Base-by-base conservation (phyloP, 1,140 invertebrate species). In the Streblospio benedicti region DNA sequence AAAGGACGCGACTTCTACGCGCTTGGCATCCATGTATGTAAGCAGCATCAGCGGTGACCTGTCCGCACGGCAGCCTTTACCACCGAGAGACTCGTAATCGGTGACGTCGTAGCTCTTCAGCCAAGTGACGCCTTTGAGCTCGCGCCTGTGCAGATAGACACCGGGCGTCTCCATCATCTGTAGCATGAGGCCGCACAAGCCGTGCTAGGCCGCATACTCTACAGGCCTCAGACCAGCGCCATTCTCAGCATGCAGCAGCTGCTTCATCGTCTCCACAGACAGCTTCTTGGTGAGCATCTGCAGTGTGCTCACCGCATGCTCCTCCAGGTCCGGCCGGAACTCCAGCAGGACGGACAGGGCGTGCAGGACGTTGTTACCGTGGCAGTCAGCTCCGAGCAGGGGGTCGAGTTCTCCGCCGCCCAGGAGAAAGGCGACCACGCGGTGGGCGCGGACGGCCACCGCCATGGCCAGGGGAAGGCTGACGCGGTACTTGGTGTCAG, bases 31-130 rank as follows among this genome's bases (percentile, higher is more conserved):
- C n/a, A 47, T 12, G 2, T 18, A 23, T 16, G 44, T 12, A 5
- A 57, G 27, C 41, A 57, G 47, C 9, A n/a, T 28, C 18, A 57
- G 25, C 18, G 56, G 56, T 28, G 56, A 57, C 25, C 14, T n/a
- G 18, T 25, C 35, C 20, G 27, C 41, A 5, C 56, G 41, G 14
- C 23, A 28, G n/a, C n/a, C n/a, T n/a, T 16, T 20, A 16, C 12
- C 38, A 16, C 9, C 35, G 14, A 57, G 28, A 14, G 2, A 16
- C 41, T 45, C 56, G 43, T 57, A 57, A 20, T 57, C 56, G n/a
- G 56, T 57, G 38, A 57, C 2, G 56, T 57, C 56, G 41, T 57
- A 57, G 41, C 56, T 45, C 32, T 45, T 18, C 25, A 45, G 32
- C 1, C 27, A 4, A 16, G 16, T 9, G 3, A 45, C 28, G 35